These are phyloP conservation scores for Poecilia latipinna DNA, from an alignment of 2,113 vertebrate species.

Conservation along the genomic window DNA sequence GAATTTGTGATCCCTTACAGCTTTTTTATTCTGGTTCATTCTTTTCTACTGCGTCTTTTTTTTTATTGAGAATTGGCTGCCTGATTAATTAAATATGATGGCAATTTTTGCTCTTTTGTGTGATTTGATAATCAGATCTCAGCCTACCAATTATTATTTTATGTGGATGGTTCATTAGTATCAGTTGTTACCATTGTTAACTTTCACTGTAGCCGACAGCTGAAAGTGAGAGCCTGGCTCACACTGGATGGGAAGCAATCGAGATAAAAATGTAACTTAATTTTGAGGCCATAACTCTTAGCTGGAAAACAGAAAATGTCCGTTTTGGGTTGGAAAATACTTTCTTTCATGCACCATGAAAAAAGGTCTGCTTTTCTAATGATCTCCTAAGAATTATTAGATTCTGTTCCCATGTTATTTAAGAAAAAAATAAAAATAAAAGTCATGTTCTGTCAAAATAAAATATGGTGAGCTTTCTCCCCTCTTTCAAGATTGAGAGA, in stretches of 20 bases:
- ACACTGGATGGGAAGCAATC: neutral
- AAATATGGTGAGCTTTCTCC: too few species aligned
- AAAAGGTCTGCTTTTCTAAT: neutral
- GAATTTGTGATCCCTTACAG: conserved; percentile 25
- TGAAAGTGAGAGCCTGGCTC: neutral
- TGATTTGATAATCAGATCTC: conserved; percentile 54
- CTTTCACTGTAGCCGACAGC: neutral
- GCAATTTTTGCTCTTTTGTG: conserved; percentile 61
- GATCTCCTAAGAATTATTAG: too few species aligned
- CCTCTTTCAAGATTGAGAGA: too few species aligned
- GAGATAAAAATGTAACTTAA: too few species aligned
- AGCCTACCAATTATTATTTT: conserved; percentile 4
- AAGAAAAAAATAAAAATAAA: too few species aligned
- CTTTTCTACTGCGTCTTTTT: conserved; percentile 51
- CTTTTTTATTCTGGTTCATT: conserved; percentile 45
- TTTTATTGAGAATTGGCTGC: conserved; percentile 58
- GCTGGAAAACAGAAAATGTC: neutral
- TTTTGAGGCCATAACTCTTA: neutral
- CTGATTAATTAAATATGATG: conserved; percentile 75
- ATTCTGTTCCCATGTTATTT: too few species aligned
- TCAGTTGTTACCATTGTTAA: conserved; percentile 30
- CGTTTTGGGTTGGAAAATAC: neutral
- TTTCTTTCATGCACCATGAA: neutral
- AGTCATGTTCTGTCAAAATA: too few species aligned
- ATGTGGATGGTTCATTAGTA: conserved; percentile 21